A percentile compares a stretch with the other conserved stretches of the same genome.
Conservation (phyloP, 2,797 vertebrate species). For the Champsocephalus esox region DNA sequence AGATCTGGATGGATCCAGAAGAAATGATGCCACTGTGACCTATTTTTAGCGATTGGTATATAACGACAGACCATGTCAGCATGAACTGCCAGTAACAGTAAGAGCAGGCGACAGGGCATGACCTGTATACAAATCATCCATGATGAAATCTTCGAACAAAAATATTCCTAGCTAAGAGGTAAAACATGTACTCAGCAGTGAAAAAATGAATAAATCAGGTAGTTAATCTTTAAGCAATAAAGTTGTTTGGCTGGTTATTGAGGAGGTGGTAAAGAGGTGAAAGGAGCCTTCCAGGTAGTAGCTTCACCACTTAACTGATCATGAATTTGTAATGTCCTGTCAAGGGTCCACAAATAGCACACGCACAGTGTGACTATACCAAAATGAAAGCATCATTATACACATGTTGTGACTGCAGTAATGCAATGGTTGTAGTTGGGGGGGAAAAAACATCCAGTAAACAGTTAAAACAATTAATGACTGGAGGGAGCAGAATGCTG, state of each 20-base stretch:
- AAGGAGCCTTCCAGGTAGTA: slow-evolving; percentile 35
- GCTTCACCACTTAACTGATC: slow-evolving; percentile 25
- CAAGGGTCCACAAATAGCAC: slow-evolving; percentile 1
- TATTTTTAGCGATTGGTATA: slow-evolving; percentile 16
- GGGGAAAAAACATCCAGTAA: no score
- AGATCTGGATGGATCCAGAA: background rate
- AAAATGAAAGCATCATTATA: slow-evolving; percentile 13
- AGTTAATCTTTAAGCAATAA: background rate
- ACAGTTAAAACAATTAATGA: no score
- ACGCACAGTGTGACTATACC: background rate
- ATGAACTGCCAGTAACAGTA: background rate
- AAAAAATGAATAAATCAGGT: background rate
- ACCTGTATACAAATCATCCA: background rate
- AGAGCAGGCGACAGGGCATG: background rate
- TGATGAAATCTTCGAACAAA: background rate
- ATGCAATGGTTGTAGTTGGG: no score
- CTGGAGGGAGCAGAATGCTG: background rate
- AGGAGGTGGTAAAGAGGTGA: slow-evolving; percentile 5
- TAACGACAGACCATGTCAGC: slow-evolving; percentile 12
- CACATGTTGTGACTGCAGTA: background rate
- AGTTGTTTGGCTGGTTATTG: background rate
- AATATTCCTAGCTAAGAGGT: background rate
- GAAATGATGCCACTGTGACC: slow-evolving; percentile 14
- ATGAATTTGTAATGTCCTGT: slow-evolving; percentile 35
- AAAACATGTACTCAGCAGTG: background rate